Conservation (phyloP, 2,888 invertebrate genomes). For the Polylopha cassiicola region DNA sequence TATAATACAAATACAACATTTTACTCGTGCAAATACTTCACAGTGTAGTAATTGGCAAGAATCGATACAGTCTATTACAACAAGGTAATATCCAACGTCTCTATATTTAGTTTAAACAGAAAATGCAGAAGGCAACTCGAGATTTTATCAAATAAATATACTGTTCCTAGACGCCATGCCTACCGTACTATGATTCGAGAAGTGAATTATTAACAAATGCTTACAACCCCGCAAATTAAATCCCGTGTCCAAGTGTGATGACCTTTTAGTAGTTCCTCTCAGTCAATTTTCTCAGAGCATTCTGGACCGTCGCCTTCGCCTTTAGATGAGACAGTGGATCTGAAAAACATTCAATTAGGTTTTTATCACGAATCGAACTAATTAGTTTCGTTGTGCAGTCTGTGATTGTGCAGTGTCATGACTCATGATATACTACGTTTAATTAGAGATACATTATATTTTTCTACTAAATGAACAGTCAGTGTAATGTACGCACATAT, state of each 20-base stretch:
- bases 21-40: conserved; percentile 12
- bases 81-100: conserved; percentile 2
- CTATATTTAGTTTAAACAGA: neutral
- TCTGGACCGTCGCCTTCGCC: conserved; percentile 76
- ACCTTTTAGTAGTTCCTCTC: conserved; percentile 60
- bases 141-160: too few species aligned
- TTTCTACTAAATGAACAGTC: conserved; percentile 13
- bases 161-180: neutral
- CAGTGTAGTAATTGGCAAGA: conserved; percentile 19
- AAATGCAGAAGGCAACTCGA: conserved; percentile 11
- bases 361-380: conserved; percentile 6
- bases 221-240: conserved; percentile 50
- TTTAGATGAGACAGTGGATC: conserved; percentile 74
- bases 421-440: conserved; percentile 10
- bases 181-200: conserved; percentile 15
- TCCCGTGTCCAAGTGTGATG: conserved; percentile 34
- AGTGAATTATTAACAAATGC: conserved; percentile 56
- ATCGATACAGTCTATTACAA: conserved; percentile 13
- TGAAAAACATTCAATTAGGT: conserved; percentile 45
- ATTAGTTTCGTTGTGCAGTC: conserved; percentile 12
- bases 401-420: conserved; percentile 13
- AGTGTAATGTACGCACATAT: conserved; percentile 12
- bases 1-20: conserved; percentile 14
- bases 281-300: conserved; percentile 74
- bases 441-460: conserved; percentile 9